Percentiles rank a stretch among this genome's conserved stretches.
These are phyloP conservation scores for Epistrophe grossulariae DNA, from an alignment of 2,888 invertebrate genomes.

Conservation along the genomic window DNA sequence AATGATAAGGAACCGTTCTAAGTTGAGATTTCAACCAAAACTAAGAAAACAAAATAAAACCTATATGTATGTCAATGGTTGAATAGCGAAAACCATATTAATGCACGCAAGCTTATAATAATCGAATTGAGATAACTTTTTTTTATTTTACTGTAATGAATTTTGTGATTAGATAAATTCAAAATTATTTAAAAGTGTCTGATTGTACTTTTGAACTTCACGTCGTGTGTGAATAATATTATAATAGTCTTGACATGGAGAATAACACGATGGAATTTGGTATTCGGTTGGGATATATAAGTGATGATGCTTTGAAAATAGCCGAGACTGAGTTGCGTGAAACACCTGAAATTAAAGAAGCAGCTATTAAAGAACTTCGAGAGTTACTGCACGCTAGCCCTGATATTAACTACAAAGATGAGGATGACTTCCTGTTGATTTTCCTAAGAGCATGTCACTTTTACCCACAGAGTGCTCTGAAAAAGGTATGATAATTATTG, in stretches of 20 bases:
- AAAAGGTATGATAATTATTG: slow-evolving; percentile 86
- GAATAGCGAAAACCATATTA: background rate
- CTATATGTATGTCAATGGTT: background rate
- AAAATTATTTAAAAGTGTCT: background rate
- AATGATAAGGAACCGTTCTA: background rate
- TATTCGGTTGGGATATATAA: slow-evolving; percentile 86
- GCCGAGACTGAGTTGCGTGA: slow-evolving; percentile 89
- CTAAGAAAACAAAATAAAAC: background rate
- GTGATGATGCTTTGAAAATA: slow-evolving; percentile 85
- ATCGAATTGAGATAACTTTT: slow-evolving; percentile 19
- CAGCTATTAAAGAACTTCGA: slow-evolving; percentile 86
- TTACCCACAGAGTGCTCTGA: slow-evolving; percentile 92
- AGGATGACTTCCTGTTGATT: slow-evolving; percentile 90
- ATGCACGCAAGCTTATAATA: slow-evolving; percentile 1
- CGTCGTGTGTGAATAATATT: background rate
- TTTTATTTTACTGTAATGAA: background rate
- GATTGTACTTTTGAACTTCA: background rate
- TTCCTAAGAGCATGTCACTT: slow-evolving; percentile 93
- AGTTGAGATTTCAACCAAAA: background rate
- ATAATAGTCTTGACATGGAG: slow-evolving; percentile 78
- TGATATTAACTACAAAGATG: slow-evolving; percentile 88
- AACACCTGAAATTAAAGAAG: slow-evolving; percentile 88
- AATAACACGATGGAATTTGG: slow-evolving; percentile 84
- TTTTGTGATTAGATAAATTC: slow-evolving; percentile 24
- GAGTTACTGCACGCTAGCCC: slow-evolving; percentile 88